These are phyloP conservation scores for Bagarius yarrelli DNA, from an alignment of 2,113 vertebrate species.

Conservation along the genomic window DNA sequence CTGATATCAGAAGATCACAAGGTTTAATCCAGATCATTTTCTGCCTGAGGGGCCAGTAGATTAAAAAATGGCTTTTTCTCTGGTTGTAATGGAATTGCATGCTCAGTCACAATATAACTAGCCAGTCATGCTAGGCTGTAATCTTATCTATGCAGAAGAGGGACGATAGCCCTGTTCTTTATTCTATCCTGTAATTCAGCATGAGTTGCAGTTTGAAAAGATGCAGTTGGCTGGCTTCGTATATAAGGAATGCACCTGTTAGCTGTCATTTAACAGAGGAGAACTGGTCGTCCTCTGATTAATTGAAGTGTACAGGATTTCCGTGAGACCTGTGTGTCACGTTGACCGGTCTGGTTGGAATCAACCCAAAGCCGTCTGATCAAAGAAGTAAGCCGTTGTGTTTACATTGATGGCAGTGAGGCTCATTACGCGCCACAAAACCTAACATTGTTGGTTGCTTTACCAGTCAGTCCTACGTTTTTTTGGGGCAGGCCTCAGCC, in stretches of 20 bases:
- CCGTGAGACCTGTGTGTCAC: too few relatives aligned
- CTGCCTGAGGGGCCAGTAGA: background rate
- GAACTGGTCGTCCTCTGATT: too few relatives aligned
- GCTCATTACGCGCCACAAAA: too few relatives aligned
- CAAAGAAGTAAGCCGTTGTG: too few relatives aligned
- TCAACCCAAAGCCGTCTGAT: too few relatives aligned
- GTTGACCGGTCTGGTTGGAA: too few relatives aligned
- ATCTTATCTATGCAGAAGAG: background rate
- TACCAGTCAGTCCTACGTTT: too few relatives aligned
- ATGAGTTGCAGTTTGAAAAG: background rate
- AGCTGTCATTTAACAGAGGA: background rate
- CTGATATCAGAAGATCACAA: background rate
- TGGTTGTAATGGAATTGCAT: background rate
- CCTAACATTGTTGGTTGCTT: too few relatives aligned
- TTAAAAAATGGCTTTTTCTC: background rate
- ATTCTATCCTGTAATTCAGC: background rate
- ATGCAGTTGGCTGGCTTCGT: background rate
- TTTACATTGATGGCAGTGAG: too few relatives aligned
- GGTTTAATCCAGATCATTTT: background rate
- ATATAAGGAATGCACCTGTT: background rate
- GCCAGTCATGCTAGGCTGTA: background rate
- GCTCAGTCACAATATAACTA: background rate
- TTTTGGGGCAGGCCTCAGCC: too few relatives aligned
- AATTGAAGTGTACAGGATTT: too few relatives aligned
- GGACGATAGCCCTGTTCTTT: background rate